Evolutionary conservation across 2,113 vertebrate species (phyloP).

Genomic region (Pholis gunnellus): DNA sequence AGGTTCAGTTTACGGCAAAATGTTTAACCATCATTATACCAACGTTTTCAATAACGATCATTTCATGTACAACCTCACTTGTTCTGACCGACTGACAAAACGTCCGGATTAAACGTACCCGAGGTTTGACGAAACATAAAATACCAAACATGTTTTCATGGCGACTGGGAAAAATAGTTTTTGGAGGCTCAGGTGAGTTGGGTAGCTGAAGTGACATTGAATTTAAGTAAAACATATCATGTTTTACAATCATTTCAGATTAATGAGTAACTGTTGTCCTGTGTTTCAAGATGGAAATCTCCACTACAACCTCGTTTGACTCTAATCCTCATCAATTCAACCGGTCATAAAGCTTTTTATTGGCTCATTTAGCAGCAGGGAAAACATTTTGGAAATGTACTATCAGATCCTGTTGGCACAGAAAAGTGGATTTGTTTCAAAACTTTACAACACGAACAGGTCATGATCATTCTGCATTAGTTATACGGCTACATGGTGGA

Average conservation of each 20-base stretch:
- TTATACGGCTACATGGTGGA: not conserved
- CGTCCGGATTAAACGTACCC: too few species aligned
- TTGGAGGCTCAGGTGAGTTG: not conserved
- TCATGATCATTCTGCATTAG: not conserved
- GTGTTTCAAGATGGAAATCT: constrained; percentile 2
- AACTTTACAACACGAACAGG: not conserved
- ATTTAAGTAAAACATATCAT: not conserved
- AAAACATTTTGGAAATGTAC: not conserved
- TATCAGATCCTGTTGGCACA: not conserved
- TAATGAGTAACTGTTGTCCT: not conserved
- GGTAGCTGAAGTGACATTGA: not conserved
- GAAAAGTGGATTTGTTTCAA: not conserved
- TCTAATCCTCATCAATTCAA: not conserved
- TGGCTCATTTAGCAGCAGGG: not conserved
- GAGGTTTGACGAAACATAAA: too few species aligned
- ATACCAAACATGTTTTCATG: too few species aligned
- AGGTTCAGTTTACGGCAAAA: too few species aligned
- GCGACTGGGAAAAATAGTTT: too few species aligned
- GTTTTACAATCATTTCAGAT: not conserved
- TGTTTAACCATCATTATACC: too few species aligned
- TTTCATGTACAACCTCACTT: too few species aligned
- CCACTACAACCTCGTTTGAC: not conserved
- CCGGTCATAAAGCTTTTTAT: not conserved
- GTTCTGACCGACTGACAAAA: too few species aligned
- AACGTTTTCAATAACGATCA: too few species aligned